Conservation (phyloP, 2,113 vertebrate species). For the Bettongia penicillata region DNA sequence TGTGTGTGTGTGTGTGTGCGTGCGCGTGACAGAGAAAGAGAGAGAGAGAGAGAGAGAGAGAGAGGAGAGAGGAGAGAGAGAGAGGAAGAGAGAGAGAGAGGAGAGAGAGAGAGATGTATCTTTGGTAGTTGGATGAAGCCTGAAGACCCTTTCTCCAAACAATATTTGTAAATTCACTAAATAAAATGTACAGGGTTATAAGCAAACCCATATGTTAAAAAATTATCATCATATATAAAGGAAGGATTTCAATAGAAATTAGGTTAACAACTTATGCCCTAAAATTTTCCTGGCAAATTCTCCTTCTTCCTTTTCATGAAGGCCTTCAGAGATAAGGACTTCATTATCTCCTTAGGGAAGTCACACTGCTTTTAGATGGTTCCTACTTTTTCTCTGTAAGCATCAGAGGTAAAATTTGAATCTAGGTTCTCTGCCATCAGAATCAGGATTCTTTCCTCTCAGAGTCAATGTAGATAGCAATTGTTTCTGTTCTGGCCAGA, state of each 20-base stretch:
- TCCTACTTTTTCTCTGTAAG: not conserved
- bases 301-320: not conserved
- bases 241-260: not conserved
- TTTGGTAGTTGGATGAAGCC: too few relatives aligned
- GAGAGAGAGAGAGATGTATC: not conserved
- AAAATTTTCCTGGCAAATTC: not conserved
- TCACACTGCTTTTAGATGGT: not conserved
- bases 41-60: too few relatives aligned
- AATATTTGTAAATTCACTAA: not conserved
- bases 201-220: not conserved
- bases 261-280: not conserved
- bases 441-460: not conserved
- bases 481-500: not conserved
- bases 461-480: not conserved
- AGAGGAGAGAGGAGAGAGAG: too few relatives aligned
- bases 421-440: not conserved
- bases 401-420: not conserved
- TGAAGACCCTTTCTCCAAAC: too few relatives aligned
- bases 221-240: not conserved
- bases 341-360: not conserved
- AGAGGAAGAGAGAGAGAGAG: too few relatives aligned
- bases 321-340: not conserved
- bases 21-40: too few relatives aligned
- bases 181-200: not conserved
- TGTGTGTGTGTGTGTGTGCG: too few relatives aligned